A percentile compares a stretch with the other conserved stretches of the same genome.
Conservation (phyloP, 2,797 vertebrate species). For the Nyctalus aviator region DNA sequence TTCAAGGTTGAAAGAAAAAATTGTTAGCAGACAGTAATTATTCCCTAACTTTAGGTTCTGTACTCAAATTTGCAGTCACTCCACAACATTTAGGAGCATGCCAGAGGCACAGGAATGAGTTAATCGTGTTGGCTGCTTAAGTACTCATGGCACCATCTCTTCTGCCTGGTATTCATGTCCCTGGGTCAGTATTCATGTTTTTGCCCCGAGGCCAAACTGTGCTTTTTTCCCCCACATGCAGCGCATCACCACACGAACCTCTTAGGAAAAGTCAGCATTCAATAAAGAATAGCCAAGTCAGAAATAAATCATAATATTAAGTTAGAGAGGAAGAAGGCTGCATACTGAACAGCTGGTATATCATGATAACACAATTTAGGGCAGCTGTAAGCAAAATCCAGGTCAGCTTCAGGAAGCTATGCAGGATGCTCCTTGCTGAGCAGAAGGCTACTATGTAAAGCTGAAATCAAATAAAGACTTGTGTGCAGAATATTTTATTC, state of each 20-base stretch:
- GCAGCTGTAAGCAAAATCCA: slow-evolving; percentile 74
- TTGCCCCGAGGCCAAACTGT: slow-evolving; percentile 70
- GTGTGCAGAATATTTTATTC: slow-evolving; percentile 45
- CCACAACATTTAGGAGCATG: background rate
- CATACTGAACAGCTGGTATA: slow-evolving; percentile 81
- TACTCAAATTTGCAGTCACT: slow-evolving; percentile 18
- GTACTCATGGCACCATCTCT: background rate
- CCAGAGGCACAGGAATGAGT: background rate
- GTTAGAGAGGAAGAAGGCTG: slow-evolving; percentile 79
- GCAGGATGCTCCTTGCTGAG: slow-evolving; percentile 64
- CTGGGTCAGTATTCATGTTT: background rate
- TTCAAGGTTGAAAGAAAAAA: slow-evolving; percentile 25
- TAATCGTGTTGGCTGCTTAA: background rate
- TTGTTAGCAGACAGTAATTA: background rate
- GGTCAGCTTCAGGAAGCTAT: slow-evolving; percentile 64
- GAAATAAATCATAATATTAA: slow-evolving; percentile 85
- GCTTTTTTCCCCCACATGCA: slow-evolving; percentile 14
- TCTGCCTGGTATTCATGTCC: background rate
- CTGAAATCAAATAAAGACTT: slow-evolving; percentile 56
- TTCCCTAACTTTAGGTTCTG: background rate
- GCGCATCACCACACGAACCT: slow-evolving; percentile 85
- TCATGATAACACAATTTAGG: slow-evolving; percentile 76
- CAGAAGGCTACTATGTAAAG: slow-evolving; percentile 63
- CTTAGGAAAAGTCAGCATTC: slow-evolving; percentile 78
- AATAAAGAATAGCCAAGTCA: slow-evolving; percentile 82